A percentile compares a stretch with the other conserved stretches of the same genome.
phyloP scores from a whole-genome alignment of 2,113 vertebrate species.

The Hemiscyllium ocellatum region DNA sequence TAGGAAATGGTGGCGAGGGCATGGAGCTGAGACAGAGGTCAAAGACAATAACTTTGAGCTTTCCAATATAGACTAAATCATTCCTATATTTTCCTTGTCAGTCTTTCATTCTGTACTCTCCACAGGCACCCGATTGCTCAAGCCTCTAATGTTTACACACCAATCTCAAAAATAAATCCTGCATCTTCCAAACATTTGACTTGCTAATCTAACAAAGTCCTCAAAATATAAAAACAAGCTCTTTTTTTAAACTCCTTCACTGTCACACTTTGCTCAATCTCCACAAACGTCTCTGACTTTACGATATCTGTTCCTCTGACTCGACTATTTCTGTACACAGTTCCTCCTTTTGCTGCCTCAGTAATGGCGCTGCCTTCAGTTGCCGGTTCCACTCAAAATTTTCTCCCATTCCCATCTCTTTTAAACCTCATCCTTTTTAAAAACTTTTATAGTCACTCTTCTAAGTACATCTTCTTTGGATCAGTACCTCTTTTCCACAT shows the following conservation, averaged over 20 bases:
- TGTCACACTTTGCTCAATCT: not conserved
- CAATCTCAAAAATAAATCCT: not conserved
- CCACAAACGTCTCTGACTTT: not conserved
- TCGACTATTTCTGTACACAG: not conserved
- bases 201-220: not conserved
- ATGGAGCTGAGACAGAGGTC: not conserved
- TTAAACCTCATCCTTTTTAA: not conserved
- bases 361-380: not conserved
- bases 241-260: not conserved
- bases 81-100: not conserved
- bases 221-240: not conserved
- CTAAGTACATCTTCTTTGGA: not conserved
- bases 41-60: not conserved
- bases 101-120: not conserved
- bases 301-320: not conserved
- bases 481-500: not conserved
- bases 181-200: not conserved
- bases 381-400: not conserved
- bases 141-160: not conserved
- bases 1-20: not conserved
- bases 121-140: not conserved
- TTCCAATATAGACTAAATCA: not conserved
- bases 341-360: not conserved
- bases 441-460: not conserved
- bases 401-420: not conserved